Evolutionary conservation across 2,888 invertebrate genomes (phyloP), one percentile per base, ranked within the genome.

Genomic region (Caenorhabditis parvicauda): DNA sequence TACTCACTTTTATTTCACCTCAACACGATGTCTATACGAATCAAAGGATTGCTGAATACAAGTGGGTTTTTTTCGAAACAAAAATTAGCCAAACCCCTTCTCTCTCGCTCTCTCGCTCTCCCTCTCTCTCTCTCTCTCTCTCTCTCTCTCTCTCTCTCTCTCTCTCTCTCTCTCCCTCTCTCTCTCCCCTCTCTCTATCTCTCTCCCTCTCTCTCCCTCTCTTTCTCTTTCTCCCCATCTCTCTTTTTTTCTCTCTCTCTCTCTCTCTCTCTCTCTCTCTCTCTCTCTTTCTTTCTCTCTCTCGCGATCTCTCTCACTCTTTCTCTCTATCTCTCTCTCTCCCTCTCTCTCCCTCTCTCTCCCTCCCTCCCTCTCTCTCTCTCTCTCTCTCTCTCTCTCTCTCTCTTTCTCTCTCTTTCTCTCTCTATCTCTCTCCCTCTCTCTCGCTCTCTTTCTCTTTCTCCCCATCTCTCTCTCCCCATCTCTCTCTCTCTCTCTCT

Each of bases 381-480:
- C 19, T 22, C 27, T 24, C 9, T 27, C 25, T 29, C 29, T 54
- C 51, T 44, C 51, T 44, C 44, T 43, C 44, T 54, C 48, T 32
- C 32, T 17, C 39, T 39, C 39, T 39, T 45, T 45, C 39, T 39
- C 25, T 22, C 4, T n/a, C 24, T 29, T 48, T 29, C 21, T 35
- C 29, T 25, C n/a, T 21, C 41, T 41, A 41, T 38, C 25, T 12
- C 38, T 12, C 25, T 41, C 53, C 42, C 43, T 19, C 17, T 38
- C 45, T 38, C 47, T 47, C 29, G n/a, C 24, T 44, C 50, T n/a
- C 27, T 27, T 41, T 17, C 24, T 32, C 28, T 29, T 37, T 46
- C 39, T n/a, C 28, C 25, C 38, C 25, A 29, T 39, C 12, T 17
- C 17, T 12, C 19, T 25, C 37, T 14, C 37, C 32, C 14, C 9